phyloP scores from a whole-genome alignment of 2,797 vertebrate genomes.

The Lutjanus argentimaculatus region DNA sequence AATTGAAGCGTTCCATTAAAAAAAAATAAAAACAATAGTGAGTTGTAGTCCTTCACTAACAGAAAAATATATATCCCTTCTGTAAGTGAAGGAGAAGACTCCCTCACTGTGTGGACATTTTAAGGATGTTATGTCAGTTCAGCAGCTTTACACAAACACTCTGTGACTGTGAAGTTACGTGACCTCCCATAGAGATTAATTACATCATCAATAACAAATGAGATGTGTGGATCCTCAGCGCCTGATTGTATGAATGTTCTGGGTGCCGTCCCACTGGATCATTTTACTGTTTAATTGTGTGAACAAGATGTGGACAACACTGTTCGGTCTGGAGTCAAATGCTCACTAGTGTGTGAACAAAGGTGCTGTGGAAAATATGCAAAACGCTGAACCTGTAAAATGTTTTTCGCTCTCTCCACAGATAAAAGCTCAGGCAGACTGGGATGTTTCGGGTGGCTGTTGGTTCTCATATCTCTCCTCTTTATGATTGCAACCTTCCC shows the following conservation, averaged over 20 bases:
- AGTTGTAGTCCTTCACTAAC: background rate
- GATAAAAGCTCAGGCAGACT: conserved; percentile 79
- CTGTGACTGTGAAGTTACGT: conserved; percentile 16
- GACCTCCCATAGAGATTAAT: conserved; percentile 46
- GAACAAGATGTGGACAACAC: background rate
- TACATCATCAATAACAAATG: conserved; percentile 24
- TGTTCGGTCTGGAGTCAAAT: background rate
- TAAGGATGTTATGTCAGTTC: background rate
- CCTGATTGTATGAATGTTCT: conserved; percentile 1
- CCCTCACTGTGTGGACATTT: background rate
- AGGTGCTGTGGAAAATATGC: background rate
- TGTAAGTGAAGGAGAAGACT: background rate
- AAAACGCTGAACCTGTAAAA: background rate
- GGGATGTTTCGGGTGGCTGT: conserved; percentile 89
- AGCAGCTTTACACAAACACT: conserved; percentile 3
- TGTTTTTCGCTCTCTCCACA: conserved; percentile 57
- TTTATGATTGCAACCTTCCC: conserved; percentile 87
- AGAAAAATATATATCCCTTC: background rate
- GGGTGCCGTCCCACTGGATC: conserved; percentile 9
- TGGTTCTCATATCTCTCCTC: conserved; percentile 87
- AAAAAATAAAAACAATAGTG: background rate
- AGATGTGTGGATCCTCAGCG: conserved; percentile 18
- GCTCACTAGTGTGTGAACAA: background rate
- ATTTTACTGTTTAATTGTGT: conserved; percentile 9
- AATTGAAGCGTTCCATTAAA: background rate